Conservation (phyloP, 2,113 vertebrate genomes). For the Eolophus roseicapilla region DNA sequence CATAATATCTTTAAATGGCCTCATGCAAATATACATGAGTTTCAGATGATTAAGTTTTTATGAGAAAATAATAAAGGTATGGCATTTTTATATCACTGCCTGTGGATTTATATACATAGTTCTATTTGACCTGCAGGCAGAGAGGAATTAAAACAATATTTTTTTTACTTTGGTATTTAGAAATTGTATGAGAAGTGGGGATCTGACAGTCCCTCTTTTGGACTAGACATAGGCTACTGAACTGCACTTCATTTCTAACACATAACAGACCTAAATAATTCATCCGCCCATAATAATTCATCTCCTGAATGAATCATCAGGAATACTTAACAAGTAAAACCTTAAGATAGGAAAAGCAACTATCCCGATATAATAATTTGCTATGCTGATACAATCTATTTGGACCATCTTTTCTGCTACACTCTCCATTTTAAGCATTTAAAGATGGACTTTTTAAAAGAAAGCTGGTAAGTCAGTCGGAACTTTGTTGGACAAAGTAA, state of each 20-base stretch:
- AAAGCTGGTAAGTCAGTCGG: neutral
- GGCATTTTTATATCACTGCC: neutral
- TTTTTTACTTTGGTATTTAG: neutral
- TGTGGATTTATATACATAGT: neutral
- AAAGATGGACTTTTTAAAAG: neutral
- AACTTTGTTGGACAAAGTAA: neutral
- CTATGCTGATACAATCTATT: neutral
- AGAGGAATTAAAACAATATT: neutral
- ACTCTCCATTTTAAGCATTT: neutral
- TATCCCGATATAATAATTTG: neutral
- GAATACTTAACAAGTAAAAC: neutral
- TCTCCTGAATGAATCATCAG: neutral
- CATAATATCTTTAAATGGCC: neutral
- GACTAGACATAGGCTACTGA: neutral
- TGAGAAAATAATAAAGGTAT: neutral
- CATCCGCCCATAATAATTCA: neutral
- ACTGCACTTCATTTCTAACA: neutral
- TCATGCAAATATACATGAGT: neutral
- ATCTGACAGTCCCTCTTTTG: neutral
- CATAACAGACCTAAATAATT: neutral
- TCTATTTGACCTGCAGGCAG: neutral
- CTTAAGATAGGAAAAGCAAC: neutral
- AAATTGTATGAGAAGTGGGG: neutral
- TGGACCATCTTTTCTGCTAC: neutral
- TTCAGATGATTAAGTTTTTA: neutral